Conservation (phyloP, 2,797 vertebrate species). For the Sphenodon punctatus region DNA sequence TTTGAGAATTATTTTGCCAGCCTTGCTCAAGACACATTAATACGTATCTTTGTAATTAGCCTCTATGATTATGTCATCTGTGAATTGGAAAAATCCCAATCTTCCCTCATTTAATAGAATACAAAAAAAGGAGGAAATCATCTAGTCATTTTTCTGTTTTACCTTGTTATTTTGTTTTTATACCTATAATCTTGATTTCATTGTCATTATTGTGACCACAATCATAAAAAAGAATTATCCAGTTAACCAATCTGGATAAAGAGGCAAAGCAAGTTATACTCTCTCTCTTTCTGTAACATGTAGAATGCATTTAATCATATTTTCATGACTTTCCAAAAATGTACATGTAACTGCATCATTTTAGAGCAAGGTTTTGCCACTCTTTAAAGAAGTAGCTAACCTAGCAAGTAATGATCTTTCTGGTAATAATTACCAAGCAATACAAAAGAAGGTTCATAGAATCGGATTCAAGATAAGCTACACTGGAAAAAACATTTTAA, state of each 20-base stretch:
- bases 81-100: background rate
- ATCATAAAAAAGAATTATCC: background rate
- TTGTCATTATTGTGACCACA: background rate
- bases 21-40: background rate
- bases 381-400: too few species aligned
- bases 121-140: background rate
- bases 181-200: background rate
- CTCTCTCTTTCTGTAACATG: accelerated
- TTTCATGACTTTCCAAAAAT: background rate
- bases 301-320: background rate
- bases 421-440: too few species aligned
- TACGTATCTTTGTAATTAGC: background rate
- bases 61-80: background rate
- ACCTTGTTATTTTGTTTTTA: accelerated
- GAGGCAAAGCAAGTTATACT: background rate
- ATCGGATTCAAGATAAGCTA: too few species aligned
- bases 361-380: background rate
- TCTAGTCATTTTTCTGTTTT: background rate
- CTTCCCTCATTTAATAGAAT: background rate
- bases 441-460: too few species aligned
- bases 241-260: background rate
- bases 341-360: background rate
- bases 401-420: too few species aligned
- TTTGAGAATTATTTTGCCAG: background rate
- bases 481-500: too few species aligned